Conservation (phyloP, 2,888 invertebrate species). For the Urechis unicinctus region DNA sequence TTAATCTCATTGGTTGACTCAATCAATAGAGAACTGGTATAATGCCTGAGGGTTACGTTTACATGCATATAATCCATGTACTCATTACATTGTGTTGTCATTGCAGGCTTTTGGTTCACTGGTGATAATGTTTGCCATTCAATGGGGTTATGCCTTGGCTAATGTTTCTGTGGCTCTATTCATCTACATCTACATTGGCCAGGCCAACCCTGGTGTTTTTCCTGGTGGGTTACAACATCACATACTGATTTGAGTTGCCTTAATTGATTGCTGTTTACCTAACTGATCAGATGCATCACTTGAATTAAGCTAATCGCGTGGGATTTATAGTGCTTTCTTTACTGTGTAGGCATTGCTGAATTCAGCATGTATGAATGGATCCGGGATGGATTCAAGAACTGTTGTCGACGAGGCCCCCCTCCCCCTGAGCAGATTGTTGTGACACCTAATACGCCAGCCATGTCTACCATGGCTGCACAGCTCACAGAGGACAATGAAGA, state of each 20-base stretch:
- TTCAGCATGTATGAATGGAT: conserved; percentile 49
- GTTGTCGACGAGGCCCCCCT: conserved; percentile 27
- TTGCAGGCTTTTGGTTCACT: conserved; percentile 78
- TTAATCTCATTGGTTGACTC: no score
- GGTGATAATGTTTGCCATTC: conserved; percentile 83
- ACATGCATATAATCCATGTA: background rate
- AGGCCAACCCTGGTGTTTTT: conserved; percentile 89
- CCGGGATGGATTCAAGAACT: conserved; percentile 30
- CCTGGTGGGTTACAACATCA: conserved; percentile 60
- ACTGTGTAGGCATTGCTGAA: conserved; percentile 60
- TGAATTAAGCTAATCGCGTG: background rate
- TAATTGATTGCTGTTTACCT: background rate
- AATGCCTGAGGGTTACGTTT: background rate
- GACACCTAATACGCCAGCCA: conserved; percentile 44
- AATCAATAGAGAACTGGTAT: background rate
- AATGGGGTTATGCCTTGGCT: conserved; percentile 85
- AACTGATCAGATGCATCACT: background rate
- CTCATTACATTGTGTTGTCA: conserved; percentile 7
- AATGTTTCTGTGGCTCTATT: conserved; percentile 75
- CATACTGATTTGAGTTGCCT: conserved; percentile 1
- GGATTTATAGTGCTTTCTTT: conserved; percentile 46
- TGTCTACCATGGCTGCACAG: conserved; percentile 71
- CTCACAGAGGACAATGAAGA: conserved; percentile 93
- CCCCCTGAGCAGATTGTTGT: conserved; percentile 49
- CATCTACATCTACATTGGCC: conserved; percentile 89